Base-by-base conservation (phyloP, 2,113 vertebrate genomes). In the Daubentonia madagascariensis region DNA sequence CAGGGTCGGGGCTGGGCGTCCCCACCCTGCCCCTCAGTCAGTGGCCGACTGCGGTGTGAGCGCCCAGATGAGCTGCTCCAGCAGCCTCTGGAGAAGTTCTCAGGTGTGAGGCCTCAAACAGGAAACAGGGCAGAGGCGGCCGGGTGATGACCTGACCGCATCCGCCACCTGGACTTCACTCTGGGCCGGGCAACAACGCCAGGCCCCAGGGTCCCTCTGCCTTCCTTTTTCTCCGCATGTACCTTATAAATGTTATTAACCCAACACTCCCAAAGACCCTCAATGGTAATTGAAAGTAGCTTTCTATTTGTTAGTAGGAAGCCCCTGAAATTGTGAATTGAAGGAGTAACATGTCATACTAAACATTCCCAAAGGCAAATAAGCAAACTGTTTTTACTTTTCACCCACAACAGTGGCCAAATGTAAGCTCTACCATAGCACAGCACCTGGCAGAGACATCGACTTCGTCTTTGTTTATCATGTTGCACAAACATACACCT, bases 131-230 rank as follows among this genome's bases (percentile, higher is more conserved):
- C 3, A 1, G 3, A 67, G 52, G 40, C n/a, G 1, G 3, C 79
- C 10, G 4, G 14, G 75, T 4, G 76, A 52, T 0, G 0, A 0
- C 1, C 3, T 3, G 5, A 16, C 12, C 32, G 40, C 3, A 0
- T 0, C 52, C 5, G 12, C 52, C 9, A 28, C 61, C 6, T 2
- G 28, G 25, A 4, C 35, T 45, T 30, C 22, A 2, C 75, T n/a
- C 45, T 32, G 37, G 37, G 25, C 61, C 10, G 52, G 32, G 3
- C 3, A 9, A 18, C 23, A 1, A 3, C 0, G 57, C 40, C 40
- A 1, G 40, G 7, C 25, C 43, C 5, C 10, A 0, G 1, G 35
- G 68, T 3, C 48, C 11, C 20, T 63, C 20, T 35, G 48, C 6
- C 6, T 28, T 14, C 14, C 37, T 0, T 13, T 3, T 23, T 14